These are phyloP conservation scores for Platyura marginata DNA, from an alignment of 1,140 invertebrate species.

Conservation along the genomic window DNA sequence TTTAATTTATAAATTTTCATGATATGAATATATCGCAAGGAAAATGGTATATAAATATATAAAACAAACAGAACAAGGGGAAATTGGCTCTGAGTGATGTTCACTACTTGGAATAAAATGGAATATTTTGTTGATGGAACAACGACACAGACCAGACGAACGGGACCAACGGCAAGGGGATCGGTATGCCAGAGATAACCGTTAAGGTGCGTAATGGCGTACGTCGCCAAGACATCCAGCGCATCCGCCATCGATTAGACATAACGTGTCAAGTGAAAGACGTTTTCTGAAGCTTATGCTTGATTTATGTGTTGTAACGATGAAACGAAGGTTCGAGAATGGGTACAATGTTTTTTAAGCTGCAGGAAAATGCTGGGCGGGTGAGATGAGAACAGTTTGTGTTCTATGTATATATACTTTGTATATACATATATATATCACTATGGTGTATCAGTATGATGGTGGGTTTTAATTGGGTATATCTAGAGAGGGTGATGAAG, in stretches of 20 bases:
- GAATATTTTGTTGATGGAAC: background rate
- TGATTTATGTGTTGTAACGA: constrained; percentile 3
- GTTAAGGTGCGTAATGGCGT: constrained; percentile 3
- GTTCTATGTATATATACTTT: background rate
- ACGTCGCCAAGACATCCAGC: constrained; percentile 2
- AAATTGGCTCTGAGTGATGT: background rate
- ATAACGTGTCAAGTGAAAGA: constrained; percentile 4
- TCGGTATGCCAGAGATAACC: constrained; percentile 6
- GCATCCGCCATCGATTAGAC: constrained; percentile 4
- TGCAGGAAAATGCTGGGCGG: background rate
- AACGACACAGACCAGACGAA: constrained; percentile 10
- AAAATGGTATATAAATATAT: background rate
- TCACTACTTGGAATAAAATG: background rate
- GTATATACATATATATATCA: background rate
- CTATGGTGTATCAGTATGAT: background rate
- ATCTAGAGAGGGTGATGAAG: background rate
- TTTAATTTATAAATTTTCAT: constrained; percentile 3
- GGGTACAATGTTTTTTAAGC: background rate
- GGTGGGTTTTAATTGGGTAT: constrained; percentile 2
- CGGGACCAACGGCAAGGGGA: constrained; percentile 12
- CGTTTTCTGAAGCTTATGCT: constrained; percentile 1
- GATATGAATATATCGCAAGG: constrained; percentile 1
- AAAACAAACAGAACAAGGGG: background rate
- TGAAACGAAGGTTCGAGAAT: constrained; percentile 1
- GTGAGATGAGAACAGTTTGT: background rate